A percentile compares a stretch with the other conserved stretches of the same genome.
Conservation (phyloP, 2,797 vertebrate species). For the Sternarchorhynchus goeldii region DNA sequence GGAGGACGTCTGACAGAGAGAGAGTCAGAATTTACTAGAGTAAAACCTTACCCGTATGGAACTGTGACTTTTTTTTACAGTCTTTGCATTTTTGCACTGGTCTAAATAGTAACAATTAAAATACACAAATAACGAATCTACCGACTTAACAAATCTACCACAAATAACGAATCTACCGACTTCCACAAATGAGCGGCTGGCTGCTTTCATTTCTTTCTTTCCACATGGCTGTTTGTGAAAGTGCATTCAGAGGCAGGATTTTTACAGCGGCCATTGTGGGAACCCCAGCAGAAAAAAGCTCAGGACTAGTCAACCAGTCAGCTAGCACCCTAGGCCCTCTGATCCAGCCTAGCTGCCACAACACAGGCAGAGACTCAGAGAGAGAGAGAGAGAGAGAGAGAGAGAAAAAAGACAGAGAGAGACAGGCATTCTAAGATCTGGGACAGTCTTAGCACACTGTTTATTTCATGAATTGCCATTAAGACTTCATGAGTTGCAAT, state of each 20-base stretch:
- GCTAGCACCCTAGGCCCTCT: slow-evolving; percentile 16
- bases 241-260: slow-evolving; percentile 41
- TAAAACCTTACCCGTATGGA: neutral
- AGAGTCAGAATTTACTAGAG: neutral
- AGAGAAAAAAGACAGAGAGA: slow-evolving; percentile 3
- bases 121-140: neutral
- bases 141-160: too few species aligned
- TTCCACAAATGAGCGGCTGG: slow-evolving; percentile 46
- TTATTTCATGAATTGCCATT: slow-evolving; percentile 59
- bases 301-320: slow-evolving; percentile 33
- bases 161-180: slow-evolving; percentile 62
- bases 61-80: neutral
- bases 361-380: neutral
- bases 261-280: slow-evolving; percentile 32
- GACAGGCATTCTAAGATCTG: slow-evolving; percentile 41
- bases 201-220: slow-evolving; percentile 55
- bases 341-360: slow-evolving; percentile 24
- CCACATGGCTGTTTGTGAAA: slow-evolving; percentile 56
- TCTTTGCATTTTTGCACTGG: slow-evolving; percentile 6
- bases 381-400: slow-evolving; percentile 11
- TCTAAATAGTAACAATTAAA: slow-evolving; percentile 10
- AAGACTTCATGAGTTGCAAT: slow-evolving; percentile 47
- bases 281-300: slow-evolving; percentile 31
- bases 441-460: slow-evolving; percentile 51
- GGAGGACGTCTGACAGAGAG: neutral